Percentiles rank a stretch among this genome's conserved stretches.
These are phyloP conservation scores for Carettochelys insculpta DNA, from an alignment of 2,113 vertebrate species.

Conservation along the genomic window DNA sequence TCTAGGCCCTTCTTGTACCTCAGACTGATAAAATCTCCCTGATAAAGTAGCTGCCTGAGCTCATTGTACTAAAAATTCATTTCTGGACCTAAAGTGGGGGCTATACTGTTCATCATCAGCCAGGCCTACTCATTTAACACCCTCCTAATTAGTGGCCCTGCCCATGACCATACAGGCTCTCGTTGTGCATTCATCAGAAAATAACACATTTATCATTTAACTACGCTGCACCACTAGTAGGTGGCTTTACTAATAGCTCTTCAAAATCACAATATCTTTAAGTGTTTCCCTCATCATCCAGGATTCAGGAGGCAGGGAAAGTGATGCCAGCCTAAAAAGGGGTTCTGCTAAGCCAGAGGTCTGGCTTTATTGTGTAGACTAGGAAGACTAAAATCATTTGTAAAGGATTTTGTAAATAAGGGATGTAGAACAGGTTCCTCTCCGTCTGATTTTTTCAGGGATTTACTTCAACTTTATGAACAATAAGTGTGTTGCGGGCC, in stretches of 20 bases:
- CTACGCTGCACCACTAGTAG: neutral
- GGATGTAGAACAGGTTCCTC: neutral
- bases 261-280: neutral
- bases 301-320: neutral
- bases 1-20: neutral
- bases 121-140: neutral
- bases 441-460: neutral
- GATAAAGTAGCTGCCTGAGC: neutral
- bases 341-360: neutral
- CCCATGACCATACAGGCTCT: neutral
- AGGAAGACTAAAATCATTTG: neutral
- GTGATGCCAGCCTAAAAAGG: neutral
- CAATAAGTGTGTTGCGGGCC: neutral
- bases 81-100: neutral
- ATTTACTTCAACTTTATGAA: neutral
- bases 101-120: neutral
- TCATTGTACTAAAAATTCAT: neutral
- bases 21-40: neutral
- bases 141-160: neutral
- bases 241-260: neutral
- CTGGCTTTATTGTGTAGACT: neutral
- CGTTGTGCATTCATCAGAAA: neutral
- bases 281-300: neutral
- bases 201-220: neutral
- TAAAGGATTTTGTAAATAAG: neutral